Conservation (phyloP, 2,888 invertebrate species). For the Chloroclystis v-ata region DNA sequence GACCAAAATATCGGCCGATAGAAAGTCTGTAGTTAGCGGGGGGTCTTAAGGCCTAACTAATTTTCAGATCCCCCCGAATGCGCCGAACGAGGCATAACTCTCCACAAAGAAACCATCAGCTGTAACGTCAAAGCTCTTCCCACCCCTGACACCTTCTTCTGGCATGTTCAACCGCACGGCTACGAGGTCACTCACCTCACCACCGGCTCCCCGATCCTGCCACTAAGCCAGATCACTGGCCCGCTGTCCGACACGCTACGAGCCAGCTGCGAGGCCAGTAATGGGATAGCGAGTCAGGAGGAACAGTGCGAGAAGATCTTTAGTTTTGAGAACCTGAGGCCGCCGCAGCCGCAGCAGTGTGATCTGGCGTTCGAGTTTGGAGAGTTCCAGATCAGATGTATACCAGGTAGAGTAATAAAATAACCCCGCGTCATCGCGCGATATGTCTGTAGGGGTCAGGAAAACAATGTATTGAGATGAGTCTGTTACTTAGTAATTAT, state of each 20-base stretch:
- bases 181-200: conserved; percentile 62
- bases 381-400: conserved; percentile 69
- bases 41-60: no score
- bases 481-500: no score
- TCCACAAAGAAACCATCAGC: conserved; percentile 57
- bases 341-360: conserved; percentile 61
- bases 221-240: conserved; percentile 60
- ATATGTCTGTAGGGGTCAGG: no score
- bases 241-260: conserved; percentile 52
- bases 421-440: no score
- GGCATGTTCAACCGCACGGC: conserved; percentile 61
- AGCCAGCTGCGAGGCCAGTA: conserved; percentile 63
- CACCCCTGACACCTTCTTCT: conserved; percentile 61
- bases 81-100: conserved; percentile 50
- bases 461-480: no score
- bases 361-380: conserved; percentile 64
- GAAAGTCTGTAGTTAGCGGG: no score
- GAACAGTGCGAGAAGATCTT: conserved; percentile 54
- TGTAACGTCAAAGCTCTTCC: conserved; percentile 62
- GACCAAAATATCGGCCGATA: no score
- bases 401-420: no score
- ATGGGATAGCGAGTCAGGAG: conserved; percentile 63
- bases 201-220: conserved; percentile 58
- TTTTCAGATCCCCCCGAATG: conserved; percentile 69
- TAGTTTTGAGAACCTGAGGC: conserved; percentile 60